Percentiles rank a stretch among this genome's conserved stretches.
phyloP scores from a whole-genome alignment of 2,113 vertebrate genomes.

The Bagarius yarrelli region DNA sequence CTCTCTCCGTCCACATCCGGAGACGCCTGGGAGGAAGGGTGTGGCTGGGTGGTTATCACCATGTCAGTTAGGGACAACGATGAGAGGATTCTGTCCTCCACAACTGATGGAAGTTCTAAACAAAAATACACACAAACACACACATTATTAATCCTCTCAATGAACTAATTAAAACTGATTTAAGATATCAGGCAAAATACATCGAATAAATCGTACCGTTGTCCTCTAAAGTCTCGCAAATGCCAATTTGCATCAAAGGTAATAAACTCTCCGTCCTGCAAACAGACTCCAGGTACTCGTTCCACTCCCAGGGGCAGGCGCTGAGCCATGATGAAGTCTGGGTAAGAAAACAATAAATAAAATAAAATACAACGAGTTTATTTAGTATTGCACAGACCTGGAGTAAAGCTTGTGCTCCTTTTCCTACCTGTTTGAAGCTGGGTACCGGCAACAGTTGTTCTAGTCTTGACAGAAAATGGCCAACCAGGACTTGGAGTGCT shows the following conservation, averaged over 20 bases:
- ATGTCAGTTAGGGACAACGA: constrained; percentile 40
- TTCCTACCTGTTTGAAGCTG: constrained; percentile 72
- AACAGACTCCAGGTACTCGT: constrained; percentile 72
- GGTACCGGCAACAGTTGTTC: constrained; percentile 75
- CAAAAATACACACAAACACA: constrained; percentile 3
- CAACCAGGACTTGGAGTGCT: constrained; percentile 77
- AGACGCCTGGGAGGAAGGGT: neutral
- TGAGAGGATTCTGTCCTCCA: constrained; percentile 48
- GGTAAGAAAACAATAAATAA: neutral
- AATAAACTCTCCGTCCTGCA: constrained; percentile 68
- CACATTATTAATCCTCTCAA: neutral
- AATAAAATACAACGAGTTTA: neutral
- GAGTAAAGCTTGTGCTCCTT: neutral
- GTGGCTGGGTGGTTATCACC: constrained; percentile 27
- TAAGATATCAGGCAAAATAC: neutral
- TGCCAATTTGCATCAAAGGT: constrained; percentile 71
- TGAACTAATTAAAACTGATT: neutral
- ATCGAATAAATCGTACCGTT: constrained; percentile 56
- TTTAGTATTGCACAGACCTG: neutral
- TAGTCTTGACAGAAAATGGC: constrained; percentile 77
- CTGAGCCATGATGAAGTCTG: constrained; percentile 72
- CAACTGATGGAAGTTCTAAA: constrained; percentile 47
- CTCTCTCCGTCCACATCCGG: neutral
- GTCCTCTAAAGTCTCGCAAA: constrained; percentile 68
- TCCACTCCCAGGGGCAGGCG: constrained; percentile 65